Evolutionary conservation across 2,888 invertebrate genomes (phyloP), one percentile per base, ranked within the genome.

Genomic region (Carpatolechia fugitivella): DNA sequence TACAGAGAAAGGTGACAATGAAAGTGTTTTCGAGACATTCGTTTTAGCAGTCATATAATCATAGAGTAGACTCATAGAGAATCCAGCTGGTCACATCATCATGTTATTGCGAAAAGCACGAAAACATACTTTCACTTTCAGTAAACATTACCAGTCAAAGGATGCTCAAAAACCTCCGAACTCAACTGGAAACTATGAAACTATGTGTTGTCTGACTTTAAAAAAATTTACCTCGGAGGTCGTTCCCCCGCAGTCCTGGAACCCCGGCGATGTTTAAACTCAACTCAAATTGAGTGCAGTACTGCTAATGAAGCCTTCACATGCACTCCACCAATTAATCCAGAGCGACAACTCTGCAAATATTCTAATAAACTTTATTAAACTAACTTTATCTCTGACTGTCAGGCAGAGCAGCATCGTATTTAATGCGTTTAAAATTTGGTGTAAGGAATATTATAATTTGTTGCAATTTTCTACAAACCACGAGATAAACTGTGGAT

Each of bases 1-100:
- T 59, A 56, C 55, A 66, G 74, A 69, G 73, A 76, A 74, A 76
- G 73, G 70, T 65, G 66, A 57, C 67, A 68, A 70, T 60, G 69
- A 71, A 72, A 72, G 72, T 64, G 62, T 56, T 60, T 62, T 54
- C 56, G 36, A 57, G 50, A 44, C 56, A 56, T 35, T 56, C 16
- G 35, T 24, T 47, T 52, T 47, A 46, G 50, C 50, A 47, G 36
- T 13, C 40, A 46, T 14, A 31, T 30, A 14, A 47, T n/a, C 7
- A 41, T 11, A 18, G 4, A 16, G 11, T 8, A 16, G 40, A 18
- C 11, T 18, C 20, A 3, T 20, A 20, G 6, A 18, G 10, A 10
- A 14, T 8, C 16, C 6, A 24, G 24, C 24, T 24, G 3, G 24
- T 24, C 24, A 24, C 24, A n/a, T n/a, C n/a, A n/a, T n/a, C n/a